These are phyloP conservation scores for Pseudomugil gertrudae DNA, from an alignment of 2,797 vertebrate species.

Conservation along the genomic window DNA sequence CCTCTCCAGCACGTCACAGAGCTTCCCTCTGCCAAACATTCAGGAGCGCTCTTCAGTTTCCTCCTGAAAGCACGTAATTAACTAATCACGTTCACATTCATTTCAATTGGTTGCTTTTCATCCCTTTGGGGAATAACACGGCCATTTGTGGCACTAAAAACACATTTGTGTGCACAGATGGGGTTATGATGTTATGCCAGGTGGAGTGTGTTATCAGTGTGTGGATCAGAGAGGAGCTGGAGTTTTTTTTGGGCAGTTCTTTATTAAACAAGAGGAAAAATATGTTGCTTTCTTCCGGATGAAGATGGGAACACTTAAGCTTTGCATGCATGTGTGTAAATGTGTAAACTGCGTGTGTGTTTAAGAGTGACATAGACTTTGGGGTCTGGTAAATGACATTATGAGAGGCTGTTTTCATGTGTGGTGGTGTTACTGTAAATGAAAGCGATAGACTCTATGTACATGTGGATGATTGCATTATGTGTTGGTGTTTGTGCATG, in stretches of 20 bases:
- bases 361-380: slow-evolving; percentile 19
- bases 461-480: slow-evolving; percentile 60
- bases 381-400: slow-evolving; percentile 43
- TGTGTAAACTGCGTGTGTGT: slow-evolving; percentile 9
- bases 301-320: slow-evolving; percentile 23
- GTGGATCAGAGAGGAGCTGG: slow-evolving; percentile 54
- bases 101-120: slow-evolving; percentile 57
- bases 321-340: slow-evolving; percentile 11
- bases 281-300: slow-evolving; percentile 16
- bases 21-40: slow-evolving; percentile 41
- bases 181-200: slow-evolving; percentile 71
- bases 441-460: slow-evolving; percentile 56
- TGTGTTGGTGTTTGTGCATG: slow-evolving; percentile 50
- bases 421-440: slow-evolving; percentile 39
- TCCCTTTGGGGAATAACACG: slow-evolving; percentile 47
- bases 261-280: slow-evolving; percentile 51
- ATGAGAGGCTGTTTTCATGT: slow-evolving; percentile 49
- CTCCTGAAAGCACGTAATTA: slow-evolving; percentile 71
- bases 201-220: slow-evolving; percentile 59
- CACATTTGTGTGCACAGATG: slow-evolving; percentile 40
- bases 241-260: slow-evolving; percentile 35
- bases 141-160: slow-evolving; percentile 29
- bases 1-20: slow-evolving; percentile 32
- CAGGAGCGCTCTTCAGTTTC: slow-evolving; percentile 47
- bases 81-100: slow-evolving; percentile 73